These are phyloP conservation scores for Cephalopachus bancanus DNA, from an alignment of 2,797 vertebrate genomes.

Conservation along the genomic window DNA sequence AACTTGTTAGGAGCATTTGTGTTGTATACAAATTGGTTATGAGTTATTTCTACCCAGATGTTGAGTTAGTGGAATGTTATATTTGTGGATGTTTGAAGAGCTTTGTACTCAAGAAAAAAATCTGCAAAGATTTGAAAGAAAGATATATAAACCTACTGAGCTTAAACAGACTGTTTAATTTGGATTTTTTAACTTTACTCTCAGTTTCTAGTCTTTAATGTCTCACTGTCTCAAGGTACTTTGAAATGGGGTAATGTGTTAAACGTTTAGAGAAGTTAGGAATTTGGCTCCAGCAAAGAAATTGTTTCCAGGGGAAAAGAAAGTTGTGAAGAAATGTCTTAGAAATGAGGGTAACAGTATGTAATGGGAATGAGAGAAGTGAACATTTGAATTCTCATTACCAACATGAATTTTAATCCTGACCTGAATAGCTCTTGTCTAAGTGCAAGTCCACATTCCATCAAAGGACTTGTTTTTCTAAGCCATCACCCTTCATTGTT, in stretches of 20 bases:
- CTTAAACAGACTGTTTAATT: slow-evolving; percentile 83
- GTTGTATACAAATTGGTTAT: slow-evolving; percentile 59
- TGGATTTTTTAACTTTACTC: slow-evolving; percentile 74
- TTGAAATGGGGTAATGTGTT: slow-evolving; percentile 62
- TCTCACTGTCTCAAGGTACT: slow-evolving; percentile 54
- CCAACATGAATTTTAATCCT: neutral
- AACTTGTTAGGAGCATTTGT: neutral
- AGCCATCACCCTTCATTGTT: neutral
- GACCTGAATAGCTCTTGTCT: neutral
- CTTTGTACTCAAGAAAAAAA: slow-evolving; percentile 67
- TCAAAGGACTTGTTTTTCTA: slow-evolving; percentile 28
- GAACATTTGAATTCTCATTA: neutral
- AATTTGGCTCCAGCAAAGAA: slow-evolving; percentile 59
- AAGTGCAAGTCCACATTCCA: neutral
- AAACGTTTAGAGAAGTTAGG: slow-evolving; percentile 55
- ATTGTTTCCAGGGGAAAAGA: slow-evolving; percentile 68
- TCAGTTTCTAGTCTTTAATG: slow-evolving; percentile 73
- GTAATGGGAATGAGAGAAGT: neutral
- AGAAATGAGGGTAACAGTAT: neutral
- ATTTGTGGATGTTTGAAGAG: slow-evolving; percentile 64
- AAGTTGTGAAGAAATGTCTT: slow-evolving; percentile 48
- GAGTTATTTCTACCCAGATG: slow-evolving; percentile 64
- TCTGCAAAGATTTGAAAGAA: slow-evolving; percentile 69
- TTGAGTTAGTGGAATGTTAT: slow-evolving; percentile 73
- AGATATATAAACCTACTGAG: slow-evolving; percentile 54